Base-by-base conservation (phyloP, 2,113 vertebrate genomes). In the Corydoras sp. region DNA sequence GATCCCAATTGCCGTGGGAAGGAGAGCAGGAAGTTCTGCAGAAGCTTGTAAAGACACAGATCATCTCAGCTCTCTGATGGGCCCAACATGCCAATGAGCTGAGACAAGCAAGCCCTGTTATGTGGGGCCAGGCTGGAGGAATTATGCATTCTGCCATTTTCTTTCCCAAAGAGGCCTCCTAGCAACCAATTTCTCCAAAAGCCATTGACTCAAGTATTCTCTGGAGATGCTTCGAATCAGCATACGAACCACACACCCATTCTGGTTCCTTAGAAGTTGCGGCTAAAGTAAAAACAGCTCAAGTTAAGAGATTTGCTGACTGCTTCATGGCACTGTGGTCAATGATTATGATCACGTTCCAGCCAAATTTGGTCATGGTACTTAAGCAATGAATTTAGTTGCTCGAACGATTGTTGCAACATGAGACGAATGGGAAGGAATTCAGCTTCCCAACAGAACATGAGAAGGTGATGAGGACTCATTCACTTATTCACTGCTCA, bases 161-260 rank as follows among this genome's bases (percentile, higher is more conserved):
- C 55, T 66, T 76, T 60, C 79, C 75, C 61, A 58, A 53, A 65
- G 70, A n/a, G 59, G 56, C 69, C 76, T 80, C 79, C 61, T 74
- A 70, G 70, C 71, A 68, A 80, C 74, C 77, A 69, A 71, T 65
- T 82, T 78, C 78, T 72, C 70, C 31, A 58, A 82, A 75, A 73
- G 54, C 32, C 58, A 76, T 53, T 30, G 59, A 75, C 54, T 68
- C 48, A 72, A 76, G 61, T 76, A 78, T 80, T 79, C 79, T 79
- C 76, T 64, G 70, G 81, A 79, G 73, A 62, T 70, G 11, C 54
- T 35, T 54, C 64, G 53, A 70, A 18, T 11, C 48, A 50, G 53
- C 32, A 62, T 30, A 64, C 49, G 66, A 4, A 24, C 9, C 56
- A 71, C 69, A 72, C 72, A 29, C 65, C 69, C 77, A 78, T 18